These are phyloP conservation scores for Scotopteryx bipunctaria DNA, from an alignment of 2,888 invertebrate genomes.

Conservation along the genomic window DNA sequence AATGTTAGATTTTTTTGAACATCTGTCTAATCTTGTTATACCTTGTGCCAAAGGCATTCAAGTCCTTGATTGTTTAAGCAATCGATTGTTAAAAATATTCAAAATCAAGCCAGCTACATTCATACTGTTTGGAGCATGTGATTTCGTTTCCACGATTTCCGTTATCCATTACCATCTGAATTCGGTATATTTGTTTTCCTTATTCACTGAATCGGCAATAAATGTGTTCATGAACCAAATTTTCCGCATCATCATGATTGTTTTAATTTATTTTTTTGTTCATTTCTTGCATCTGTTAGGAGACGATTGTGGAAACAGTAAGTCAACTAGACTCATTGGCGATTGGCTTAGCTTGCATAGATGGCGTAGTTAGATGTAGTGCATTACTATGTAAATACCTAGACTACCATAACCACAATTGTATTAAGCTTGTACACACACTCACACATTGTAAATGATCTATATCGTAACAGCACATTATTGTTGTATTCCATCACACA, in stretches of 20 bases:
- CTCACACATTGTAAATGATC: conserved; percentile 29
- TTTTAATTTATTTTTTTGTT: conserved; percentile 78
- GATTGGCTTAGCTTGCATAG: conserved; percentile 75
- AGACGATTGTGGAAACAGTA: conserved; percentile 84
- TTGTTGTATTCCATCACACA: conserved; percentile 25
- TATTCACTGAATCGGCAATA: conserved; percentile 57
- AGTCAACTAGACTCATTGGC: conserved; percentile 76
- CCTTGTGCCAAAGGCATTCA: conserved; percentile 4
- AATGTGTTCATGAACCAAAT: conserved; percentile 48
- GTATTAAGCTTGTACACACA: conserved; percentile 29
- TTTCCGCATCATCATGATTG: conserved; percentile 69
- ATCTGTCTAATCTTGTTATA: too few relatives aligned
- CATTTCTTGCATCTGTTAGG: conserved; percentile 82
- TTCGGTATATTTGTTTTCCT: conserved; percentile 38
- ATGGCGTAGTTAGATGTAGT: conserved; percentile 60
- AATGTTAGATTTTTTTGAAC: too few relatives aligned
- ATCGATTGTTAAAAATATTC: conserved; percentile 22
- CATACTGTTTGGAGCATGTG: conserved; percentile 37
- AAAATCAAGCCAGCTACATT: conserved; percentile 34
- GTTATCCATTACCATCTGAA: conserved; percentile 30
- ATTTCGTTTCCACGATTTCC: conserved; percentile 30
- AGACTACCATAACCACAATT: conserved; percentile 24
- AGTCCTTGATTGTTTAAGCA: conserved; percentile 5
- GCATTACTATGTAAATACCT: conserved; percentile 46
- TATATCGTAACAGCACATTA: conserved; percentile 31